Evolutionary conservation across 1,140 invertebrate genomes (phyloP).

Genomic region (Papilio xuthus): DNA sequence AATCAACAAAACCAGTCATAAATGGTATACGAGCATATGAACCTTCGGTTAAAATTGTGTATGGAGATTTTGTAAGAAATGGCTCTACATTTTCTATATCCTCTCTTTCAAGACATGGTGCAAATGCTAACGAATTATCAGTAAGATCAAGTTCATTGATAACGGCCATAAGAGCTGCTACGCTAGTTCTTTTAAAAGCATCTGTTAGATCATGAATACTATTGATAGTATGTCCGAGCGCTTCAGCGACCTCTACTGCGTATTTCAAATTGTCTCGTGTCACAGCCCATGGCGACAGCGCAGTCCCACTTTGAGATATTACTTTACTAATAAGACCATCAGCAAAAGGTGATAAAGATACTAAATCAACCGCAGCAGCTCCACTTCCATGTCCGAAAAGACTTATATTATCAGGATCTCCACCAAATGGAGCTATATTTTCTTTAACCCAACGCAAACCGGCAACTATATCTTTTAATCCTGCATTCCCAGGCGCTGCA

Average conservation of each 20-base stretch:
- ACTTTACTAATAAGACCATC: conserved; percentile 78
- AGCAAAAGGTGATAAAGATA: conserved; percentile 66
- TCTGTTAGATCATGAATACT: conserved; percentile 59
- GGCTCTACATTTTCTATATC: conserved; percentile 52
- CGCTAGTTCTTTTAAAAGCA: conserved; percentile 62
- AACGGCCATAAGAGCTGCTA: conserved; percentile 67
- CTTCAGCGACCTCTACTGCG: conserved; percentile 64
- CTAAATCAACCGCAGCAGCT: conserved; percentile 94
- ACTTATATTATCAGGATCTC: conserved; percentile 94
- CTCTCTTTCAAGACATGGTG: conserved; percentile 68
- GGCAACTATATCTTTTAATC: conserved; percentile 96
- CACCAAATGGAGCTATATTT: conserved; percentile 94
- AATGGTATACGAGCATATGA: conserved; percentile 63
- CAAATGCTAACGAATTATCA: conserved; percentile 68
- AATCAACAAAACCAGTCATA: conserved; percentile 70
- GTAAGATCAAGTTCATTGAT: conserved; percentile 70
- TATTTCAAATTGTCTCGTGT: conserved; percentile 64
- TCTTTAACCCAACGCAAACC: conserved; percentile 95
- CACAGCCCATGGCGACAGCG: conserved; percentile 79
- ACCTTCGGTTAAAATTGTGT: conserved; percentile 54
- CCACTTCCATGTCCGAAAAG: conserved; percentile 96
- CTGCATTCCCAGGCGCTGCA: conserved; percentile 92
- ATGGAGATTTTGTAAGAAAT: conserved; percentile 65
- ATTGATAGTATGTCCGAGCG: conserved; percentile 61
- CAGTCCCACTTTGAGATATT: conserved; percentile 80